A percentile compares a stretch with the other conserved stretches of the same genome.
These are phyloP conservation scores for Tipula unca DNA, from an alignment of 2,888 invertebrate species.

Conservation along the genomic window DNA sequence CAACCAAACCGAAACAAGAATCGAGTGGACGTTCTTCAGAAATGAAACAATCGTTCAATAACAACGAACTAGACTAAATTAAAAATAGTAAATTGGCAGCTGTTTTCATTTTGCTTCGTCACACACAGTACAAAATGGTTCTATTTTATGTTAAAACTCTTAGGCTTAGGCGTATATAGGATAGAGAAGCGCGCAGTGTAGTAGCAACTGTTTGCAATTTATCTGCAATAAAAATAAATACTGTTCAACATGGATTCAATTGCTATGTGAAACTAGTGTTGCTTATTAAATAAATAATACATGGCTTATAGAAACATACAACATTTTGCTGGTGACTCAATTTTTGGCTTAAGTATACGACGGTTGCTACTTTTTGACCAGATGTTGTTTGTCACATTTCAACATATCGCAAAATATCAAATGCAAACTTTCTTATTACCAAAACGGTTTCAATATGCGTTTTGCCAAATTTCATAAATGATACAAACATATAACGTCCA, in stretches of 20 bases:
- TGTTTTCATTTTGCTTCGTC: not conserved
- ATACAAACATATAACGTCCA: not conserved
- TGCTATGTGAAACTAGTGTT: not conserved
- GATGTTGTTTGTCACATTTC: not conserved
- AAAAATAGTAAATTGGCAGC: not conserved
- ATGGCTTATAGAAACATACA: not conserved
- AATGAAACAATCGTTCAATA: not conserved
- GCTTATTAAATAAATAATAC: not conserved
- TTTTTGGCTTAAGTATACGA: not conserved
- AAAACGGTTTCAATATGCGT: not conserved
- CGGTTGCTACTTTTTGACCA: not conserved
- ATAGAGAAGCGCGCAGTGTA: not conserved
- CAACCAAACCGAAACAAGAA: not conserved
- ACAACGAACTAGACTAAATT: not conserved
- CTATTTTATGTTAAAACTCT: not conserved
- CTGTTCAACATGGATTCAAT: not conserved
- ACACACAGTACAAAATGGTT: not conserved
- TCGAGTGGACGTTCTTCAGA: not conserved
- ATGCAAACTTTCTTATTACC: not conserved
- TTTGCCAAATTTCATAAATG: not conserved
- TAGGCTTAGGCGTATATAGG: not conserved
- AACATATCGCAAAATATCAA: not conserved
- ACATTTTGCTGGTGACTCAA: not conserved
- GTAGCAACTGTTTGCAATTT: not conserved
- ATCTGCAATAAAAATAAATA: not conserved